Evolutionary conservation across 1,140 invertebrate genomes (phyloP).

Genomic region (Nomia melanderi): DNA sequence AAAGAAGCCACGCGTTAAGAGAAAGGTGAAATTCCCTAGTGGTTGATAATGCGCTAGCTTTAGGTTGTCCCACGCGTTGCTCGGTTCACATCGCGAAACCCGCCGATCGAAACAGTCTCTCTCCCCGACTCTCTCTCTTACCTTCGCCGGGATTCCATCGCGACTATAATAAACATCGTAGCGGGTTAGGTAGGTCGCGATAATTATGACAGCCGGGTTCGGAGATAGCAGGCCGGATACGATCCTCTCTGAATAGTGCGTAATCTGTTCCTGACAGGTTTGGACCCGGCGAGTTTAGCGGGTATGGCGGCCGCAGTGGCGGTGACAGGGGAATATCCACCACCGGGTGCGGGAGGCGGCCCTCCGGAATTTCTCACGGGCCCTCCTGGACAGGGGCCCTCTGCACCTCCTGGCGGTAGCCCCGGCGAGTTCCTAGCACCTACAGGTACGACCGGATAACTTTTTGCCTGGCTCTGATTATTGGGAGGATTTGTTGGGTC

Average conservation of each 20-base stretch:
- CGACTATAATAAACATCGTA: constrained; percentile 60
- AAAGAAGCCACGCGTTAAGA: too few species aligned
- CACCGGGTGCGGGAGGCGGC: constrained; percentile 83
- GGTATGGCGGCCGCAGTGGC: constrained; percentile 85
- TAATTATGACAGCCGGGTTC: constrained; percentile 71
- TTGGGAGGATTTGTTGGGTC: constrained; percentile 18
- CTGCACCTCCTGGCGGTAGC: constrained; percentile 80
- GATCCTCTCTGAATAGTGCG: constrained; percentile 76
- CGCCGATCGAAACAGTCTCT: constrained; percentile 26
- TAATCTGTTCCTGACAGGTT: constrained; percentile 84
- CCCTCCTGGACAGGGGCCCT: constrained; percentile 82
- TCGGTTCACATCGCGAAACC: background rate
- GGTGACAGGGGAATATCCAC: constrained; percentile 84
- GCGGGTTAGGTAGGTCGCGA: constrained; percentile 63
- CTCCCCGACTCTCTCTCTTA: too few species aligned
- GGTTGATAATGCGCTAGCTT: too few species aligned
- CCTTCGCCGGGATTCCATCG: constrained; percentile 40
- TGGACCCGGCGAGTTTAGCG: constrained; percentile 85
- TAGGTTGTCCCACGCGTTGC: background rate
- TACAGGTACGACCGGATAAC: constrained; percentile 75
- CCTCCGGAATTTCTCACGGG: constrained; percentile 83
- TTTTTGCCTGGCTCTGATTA: constrained; percentile 36
- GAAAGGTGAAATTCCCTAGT: too few species aligned
- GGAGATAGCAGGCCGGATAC: constrained; percentile 73
- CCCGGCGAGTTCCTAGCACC: constrained; percentile 80